Conservation (phyloP, 2,113 vertebrate genomes). For the Ptilonorhynchus violaceus region DNA sequence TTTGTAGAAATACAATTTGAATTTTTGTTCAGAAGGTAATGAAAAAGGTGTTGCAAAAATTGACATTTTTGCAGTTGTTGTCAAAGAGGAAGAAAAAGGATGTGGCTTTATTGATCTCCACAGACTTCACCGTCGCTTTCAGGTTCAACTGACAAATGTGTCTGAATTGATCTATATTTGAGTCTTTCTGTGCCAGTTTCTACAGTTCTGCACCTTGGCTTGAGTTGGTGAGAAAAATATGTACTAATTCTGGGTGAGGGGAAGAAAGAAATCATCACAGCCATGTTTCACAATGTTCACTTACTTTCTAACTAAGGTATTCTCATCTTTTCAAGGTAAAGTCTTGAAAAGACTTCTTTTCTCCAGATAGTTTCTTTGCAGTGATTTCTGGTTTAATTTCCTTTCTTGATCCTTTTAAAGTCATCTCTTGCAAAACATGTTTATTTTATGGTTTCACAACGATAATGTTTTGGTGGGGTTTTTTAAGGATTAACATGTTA, state of each 20-base stretch:
- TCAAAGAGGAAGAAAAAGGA: background rate
- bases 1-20: background rate
- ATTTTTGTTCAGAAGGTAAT: background rate
- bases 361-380: background rate
- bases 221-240: background rate
- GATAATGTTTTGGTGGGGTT: background rate
- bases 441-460: background rate
- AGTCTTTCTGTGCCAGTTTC: background rate
- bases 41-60: background rate
- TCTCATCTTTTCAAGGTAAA: background rate
- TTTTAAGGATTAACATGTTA: background rate
- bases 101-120: background rate
- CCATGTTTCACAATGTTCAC: background rate
- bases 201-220: background rate
- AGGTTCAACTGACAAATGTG: background rate
- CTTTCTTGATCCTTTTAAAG: background rate
- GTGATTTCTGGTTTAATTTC: background rate
- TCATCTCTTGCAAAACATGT: background rate
- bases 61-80: background rate
- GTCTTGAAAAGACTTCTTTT: no score
- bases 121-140: background rate
- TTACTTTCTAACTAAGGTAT: background rate
- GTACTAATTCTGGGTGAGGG: background rate
- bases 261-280: background rate
- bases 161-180: background rate